These are phyloP conservation scores for Delichon dasypus DNA, from an alignment of 2,797 vertebrate genomes.

Conservation along the genomic window DNA sequence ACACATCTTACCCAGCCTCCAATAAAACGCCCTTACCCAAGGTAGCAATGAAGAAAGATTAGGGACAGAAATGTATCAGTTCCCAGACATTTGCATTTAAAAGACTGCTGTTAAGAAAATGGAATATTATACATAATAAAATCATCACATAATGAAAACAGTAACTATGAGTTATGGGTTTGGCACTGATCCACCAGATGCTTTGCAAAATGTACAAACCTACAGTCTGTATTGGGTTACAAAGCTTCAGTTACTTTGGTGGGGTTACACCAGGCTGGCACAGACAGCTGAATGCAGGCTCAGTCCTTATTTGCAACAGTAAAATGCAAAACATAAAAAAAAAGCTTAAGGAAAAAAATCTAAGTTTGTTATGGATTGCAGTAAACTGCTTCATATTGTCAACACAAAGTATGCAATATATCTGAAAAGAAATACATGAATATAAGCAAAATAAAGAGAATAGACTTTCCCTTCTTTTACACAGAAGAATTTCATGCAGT, in stretches of 20 bases:
- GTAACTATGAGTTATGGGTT: slow-evolving; percentile 39
- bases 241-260: background rate
- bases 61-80: background rate
- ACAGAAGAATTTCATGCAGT: background rate
- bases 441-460: background rate
- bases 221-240: slow-evolving; percentile 2
- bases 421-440: background rate
- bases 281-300: slow-evolving; percentile 6
- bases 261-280: background rate
- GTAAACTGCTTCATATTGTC: background rate
- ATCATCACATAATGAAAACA: slow-evolving; percentile 55
- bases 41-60: background rate
- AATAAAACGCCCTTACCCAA: background rate
- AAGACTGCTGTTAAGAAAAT: slow-evolving; percentile 21
- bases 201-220: slow-evolving; percentile 12
- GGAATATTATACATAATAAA: slow-evolving; percentile 38
- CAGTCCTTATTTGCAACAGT: background rate
- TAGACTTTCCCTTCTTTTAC: background rate
- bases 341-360: background rate
- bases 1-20: background rate
- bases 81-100: background rate
- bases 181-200: slow-evolving; percentile 44
- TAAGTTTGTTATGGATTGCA: background rate
- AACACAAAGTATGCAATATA: background rate
- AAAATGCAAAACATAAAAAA: background rate